Conservation (phyloP, 2,797 vertebrate genomes). For the Acomys russatus region DNA sequence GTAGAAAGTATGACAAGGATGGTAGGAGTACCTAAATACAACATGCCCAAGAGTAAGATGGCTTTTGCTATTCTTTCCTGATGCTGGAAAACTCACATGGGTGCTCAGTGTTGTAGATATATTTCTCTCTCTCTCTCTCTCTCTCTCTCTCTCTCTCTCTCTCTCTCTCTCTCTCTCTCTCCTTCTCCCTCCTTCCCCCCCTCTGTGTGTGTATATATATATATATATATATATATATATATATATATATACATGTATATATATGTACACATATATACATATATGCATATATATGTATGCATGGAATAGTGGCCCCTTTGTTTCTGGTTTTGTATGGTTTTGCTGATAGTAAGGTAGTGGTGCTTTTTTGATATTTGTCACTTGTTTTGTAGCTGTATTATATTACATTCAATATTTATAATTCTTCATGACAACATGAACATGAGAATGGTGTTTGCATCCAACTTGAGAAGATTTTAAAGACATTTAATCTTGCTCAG, state of each 20-base stretch:
- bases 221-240: too few relatives aligned
- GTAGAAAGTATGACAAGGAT: not conserved
- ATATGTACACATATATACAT: too few relatives aligned
- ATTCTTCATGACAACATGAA: not conserved
- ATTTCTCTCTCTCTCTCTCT: too few relatives aligned
- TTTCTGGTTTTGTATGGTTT: not conserved
- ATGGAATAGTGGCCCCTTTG: too few relatives aligned
- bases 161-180: too few relatives aligned
- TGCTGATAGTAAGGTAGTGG: not conserved
- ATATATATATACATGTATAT: too few relatives aligned
- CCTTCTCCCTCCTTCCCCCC: too few relatives aligned
- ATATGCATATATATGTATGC: too few relatives aligned
- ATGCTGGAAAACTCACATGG: not conserved
- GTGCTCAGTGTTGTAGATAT: not conserved
- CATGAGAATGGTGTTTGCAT: not conserved
- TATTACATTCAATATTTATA: not conserved
- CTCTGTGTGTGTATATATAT: too few relatives aligned
- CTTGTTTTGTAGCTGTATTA: not conserved
- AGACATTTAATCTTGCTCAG: not conserved
- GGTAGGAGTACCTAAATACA: not conserved
- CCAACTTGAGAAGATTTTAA: not conserved
- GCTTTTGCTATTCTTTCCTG: accelerated
- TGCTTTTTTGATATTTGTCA: not conserved
- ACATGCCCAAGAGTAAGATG: too few relatives aligned
- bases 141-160: too few relatives aligned